Base-by-base conservation (phyloP, 2,888 invertebrate species). In the Folsomia manolachei region DNA sequence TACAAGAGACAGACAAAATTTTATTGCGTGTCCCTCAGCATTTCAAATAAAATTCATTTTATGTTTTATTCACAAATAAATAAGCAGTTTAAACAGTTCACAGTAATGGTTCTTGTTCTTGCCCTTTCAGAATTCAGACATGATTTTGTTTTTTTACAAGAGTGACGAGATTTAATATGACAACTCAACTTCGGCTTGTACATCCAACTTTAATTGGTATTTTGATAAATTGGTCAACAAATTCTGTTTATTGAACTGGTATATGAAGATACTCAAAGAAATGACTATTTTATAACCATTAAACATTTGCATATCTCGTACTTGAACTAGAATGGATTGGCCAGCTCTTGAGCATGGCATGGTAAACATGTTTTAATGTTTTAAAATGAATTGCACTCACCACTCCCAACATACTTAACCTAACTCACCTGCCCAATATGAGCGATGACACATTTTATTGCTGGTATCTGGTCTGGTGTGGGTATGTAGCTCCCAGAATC, bases 381-480 rank as follows among this genome's bases (percentile, higher is more conserved):
- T 51, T 51, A 51, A 51, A 56, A 56, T 56, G 56, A 7, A 56
- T n/a, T 56, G 56, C 7, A 18, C 64, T 64, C 26, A 26, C 64
- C 64, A 64, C 64, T 27, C 39, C 64, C 64, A 26, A 25, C n/a
- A 25, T 11, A 63, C 25, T 7, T 7, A 56, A 56, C 21, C 39
- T 39, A 39, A 39, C 39, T 39, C 39, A 39, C 14, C 14, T 7
- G 18, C 63, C 24, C 24, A 24, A 63, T 63, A 63, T 63, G 21
- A 63, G 71, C 74, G 76, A 76, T 74, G 76, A 76, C 76, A 74
- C 73, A 76, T 73, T 76, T 76, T 76, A 76, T 74, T 73, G 39
- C n/a, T n/a, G 39, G 4, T 39, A 39, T 39, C 39, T n/a, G n/a
- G n/a, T n/a, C n/a, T n/a, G 14, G 39, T 39, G 39, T 39, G 39